A percentile compares a stretch with the other conserved stretches of the same genome.
phyloP scores from a whole-genome alignment of 2,888 invertebrate species.

The Tiliacea aurago region DNA sequence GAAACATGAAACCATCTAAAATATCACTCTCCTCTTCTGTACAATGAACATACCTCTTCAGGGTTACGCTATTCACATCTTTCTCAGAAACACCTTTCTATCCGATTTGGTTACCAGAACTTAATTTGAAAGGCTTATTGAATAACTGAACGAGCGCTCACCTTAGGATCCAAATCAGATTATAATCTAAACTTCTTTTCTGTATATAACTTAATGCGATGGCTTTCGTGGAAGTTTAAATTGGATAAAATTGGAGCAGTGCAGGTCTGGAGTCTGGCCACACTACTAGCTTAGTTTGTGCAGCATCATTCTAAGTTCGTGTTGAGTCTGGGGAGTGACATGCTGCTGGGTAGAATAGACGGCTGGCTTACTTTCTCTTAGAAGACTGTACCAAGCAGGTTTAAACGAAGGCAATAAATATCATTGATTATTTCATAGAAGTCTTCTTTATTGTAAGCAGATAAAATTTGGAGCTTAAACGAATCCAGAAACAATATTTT shows the following conservation, averaged over 20 bases:
- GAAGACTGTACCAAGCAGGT: too few species aligned
- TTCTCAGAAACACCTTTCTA: not conserved
- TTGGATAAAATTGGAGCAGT: conserved; percentile 69
- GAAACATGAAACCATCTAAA: not conserved
- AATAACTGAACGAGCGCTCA: conserved; percentile 19
- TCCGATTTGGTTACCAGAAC: conserved; percentile 7
- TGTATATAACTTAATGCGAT: conserved; percentile 49
- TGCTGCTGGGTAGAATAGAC: conserved; percentile 6
- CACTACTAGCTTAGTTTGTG: conserved; percentile 45
- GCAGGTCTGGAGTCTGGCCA: conserved; percentile 33
- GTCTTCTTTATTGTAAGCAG: not conserved
- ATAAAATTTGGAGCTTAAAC: not conserved
- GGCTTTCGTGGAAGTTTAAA: conserved; percentile 70
- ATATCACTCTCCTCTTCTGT: not conserved
- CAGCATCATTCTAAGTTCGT: conserved; percentile 58
- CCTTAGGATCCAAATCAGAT: conserved; percentile 38
- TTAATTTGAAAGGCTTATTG: conserved; percentile 27
- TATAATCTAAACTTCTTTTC: conserved; percentile 51
- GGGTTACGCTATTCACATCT: not conserved
- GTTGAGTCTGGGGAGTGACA: conserved; percentile 16
- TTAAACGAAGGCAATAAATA: not conserved
- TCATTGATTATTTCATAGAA: not conserved
- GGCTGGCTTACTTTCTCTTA: not conserved
- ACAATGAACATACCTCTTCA: not conserved
- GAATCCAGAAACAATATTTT: not conserved